Base-by-base conservation (phyloP, 2,797 vertebrate genomes). In the Tangara arthus region DNA sequence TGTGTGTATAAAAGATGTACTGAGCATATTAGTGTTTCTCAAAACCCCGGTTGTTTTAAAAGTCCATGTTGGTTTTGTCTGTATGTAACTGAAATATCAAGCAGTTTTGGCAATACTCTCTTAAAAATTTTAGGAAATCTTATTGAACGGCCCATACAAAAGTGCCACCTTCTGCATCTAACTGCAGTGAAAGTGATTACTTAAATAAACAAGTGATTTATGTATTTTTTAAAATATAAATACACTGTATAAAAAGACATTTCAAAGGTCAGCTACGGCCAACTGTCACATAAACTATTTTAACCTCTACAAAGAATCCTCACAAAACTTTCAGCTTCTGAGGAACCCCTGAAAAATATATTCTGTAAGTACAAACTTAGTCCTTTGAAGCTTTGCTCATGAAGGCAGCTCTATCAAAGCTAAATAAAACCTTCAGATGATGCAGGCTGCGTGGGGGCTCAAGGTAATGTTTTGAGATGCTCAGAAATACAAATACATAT, bases 251-350 rank as follows among this genome's bases (percentile, higher is more conserved):
- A 70, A 63, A 70, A 77, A 65, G 47, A 65, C 5, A 27, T 72
- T 71, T 89, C n/a, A 82, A 82, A 87, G 52, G 52, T 76, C 52
- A 68, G 8, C 22, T 35, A 61, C 71, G 20, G 14, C 15, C 24
- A 57, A 44, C 14, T 82, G 49, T 63, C 46, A 49, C 5, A 5
- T 57, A 60, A 73, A 60, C n/a, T 47, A 42, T 73, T 94, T 88
- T 9, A 26, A 44, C 15, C 8, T 60, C 12, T 53, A 44, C 22
- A 68, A 69, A 91, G 44, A 78, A 81, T 50, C 27, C 49, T 86
- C 27, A 80, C 32, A 80, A 89, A 91, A 73, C 32, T 78, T 89
- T 35, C 53, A 69, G 24, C 53, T 86, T 93, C 53, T 83, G 34
- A 75, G 69, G 6, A 93, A 44, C 24, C 41, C 76, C 18, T n/a